phyloP scores from a whole-genome alignment of 1,140 invertebrate species.

The Drosophila repleta region DNA sequence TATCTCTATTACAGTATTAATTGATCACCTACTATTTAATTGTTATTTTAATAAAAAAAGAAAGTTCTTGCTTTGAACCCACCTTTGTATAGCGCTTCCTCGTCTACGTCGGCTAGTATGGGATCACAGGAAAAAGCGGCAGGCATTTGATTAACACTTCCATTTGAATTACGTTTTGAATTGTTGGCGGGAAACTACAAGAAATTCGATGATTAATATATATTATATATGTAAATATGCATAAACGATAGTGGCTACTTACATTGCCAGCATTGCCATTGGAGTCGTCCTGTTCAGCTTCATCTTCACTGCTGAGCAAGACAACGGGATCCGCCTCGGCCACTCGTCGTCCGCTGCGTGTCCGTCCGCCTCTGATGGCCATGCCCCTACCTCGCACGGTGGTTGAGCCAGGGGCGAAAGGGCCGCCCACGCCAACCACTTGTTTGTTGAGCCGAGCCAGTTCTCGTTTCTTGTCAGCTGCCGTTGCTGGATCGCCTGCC shows the following conservation, averaged over 20 bases:
- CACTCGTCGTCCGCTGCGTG: constrained; percentile 58
- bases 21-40: neutral
- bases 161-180: constrained; percentile 49
- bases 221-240: neutral
- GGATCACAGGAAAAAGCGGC: constrained; percentile 71
- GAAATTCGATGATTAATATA: neutral
- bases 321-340: constrained; percentile 87
- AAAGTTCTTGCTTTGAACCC: constrained; percentile 17
- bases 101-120: constrained; percentile 64
- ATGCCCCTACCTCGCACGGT: constrained; percentile 49
- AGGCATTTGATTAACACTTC: constrained; percentile 31
- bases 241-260: constrained; percentile 24
- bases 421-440: constrained; percentile 13
- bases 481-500: constrained; percentile 26
- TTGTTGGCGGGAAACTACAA: constrained; percentile 28
- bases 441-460: constrained; percentile 44
- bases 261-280: constrained; percentile 54
- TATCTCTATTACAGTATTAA: neutral
- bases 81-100: constrained; percentile 72
- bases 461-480: constrained; percentile 68
- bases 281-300: constrained; percentile 68
- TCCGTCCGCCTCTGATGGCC: constrained; percentile 63
- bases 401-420: constrained; percentile 8
- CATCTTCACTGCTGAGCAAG: constrained; percentile 88
- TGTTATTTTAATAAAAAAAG: neutral